Percentiles rank a stretch among this genome's conserved stretches.
phyloP scores from a whole-genome alignment of 2,888 invertebrate species.

The Agrotis puta region DNA sequence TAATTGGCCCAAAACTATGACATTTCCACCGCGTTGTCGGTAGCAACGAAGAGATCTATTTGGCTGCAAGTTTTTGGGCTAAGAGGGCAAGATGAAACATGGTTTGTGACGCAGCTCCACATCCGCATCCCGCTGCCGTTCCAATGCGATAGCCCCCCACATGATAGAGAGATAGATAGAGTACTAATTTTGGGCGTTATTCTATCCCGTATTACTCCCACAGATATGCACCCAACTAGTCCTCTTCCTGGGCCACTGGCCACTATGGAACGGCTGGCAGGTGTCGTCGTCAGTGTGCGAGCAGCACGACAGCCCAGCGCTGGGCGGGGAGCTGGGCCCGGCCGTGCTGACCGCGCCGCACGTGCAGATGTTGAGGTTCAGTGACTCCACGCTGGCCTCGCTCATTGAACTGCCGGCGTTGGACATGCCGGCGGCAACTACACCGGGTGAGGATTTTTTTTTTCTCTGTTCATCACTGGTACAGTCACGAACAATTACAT shows the following conservation, averaged over 20 bases:
- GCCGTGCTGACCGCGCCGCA: constrained; percentile 96
- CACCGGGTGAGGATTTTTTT: constrained; percentile 74
- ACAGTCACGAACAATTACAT: no score
- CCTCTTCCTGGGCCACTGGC: constrained; percentile 98
- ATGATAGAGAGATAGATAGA: no score
- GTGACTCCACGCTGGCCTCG: constrained; percentile 95
- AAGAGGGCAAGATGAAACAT: no score
- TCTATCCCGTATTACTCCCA: neutral
- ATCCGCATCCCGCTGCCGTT: no score
- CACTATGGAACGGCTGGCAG: constrained; percentile 97
- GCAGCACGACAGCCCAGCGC: constrained; percentile 95
- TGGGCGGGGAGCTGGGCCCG: constrained; percentile 94
- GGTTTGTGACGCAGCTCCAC: no score
- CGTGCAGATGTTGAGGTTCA: constrained; percentile 96
- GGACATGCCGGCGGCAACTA: constrained; percentile 92
- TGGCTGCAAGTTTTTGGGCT: no score
- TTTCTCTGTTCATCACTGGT: no score
- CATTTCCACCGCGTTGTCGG: no score
- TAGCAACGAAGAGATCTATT: no score
- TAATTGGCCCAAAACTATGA: no score
- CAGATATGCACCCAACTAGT: constrained; percentile 96
- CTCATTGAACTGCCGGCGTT: constrained; percentile 97
- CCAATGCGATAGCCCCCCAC: no score
- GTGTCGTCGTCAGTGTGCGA: constrained; percentile 97
- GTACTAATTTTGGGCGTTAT: neutral